phyloP scores from a whole-genome alignment of 1,140 invertebrate genomes.

The Drosophila triauraria region DNA sequence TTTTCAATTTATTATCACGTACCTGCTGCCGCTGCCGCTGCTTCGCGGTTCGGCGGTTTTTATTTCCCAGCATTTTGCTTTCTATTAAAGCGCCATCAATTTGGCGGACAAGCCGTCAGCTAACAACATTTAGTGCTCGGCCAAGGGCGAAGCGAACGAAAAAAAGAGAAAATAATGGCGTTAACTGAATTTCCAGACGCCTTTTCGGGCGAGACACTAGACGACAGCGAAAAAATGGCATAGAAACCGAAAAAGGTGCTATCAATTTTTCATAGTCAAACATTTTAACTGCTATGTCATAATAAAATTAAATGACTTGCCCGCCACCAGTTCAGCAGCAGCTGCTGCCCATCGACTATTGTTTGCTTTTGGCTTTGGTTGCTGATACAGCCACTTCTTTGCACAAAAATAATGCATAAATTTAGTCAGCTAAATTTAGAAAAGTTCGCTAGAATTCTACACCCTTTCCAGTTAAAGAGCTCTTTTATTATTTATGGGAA shows the following conservation, averaged over 20 bases:
- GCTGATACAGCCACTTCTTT: conserved; percentile 8
- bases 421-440: conserved; percentile 1
- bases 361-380: conserved; percentile 32
- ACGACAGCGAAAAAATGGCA: conserved; percentile 7
- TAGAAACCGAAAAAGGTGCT: conserved; percentile 17
- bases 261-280: conserved; percentile 71
- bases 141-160: conserved; percentile 24
- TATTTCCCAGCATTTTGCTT: conserved; percentile 56
- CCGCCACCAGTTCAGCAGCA: conserved; percentile 3
- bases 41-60: conserved; percentile 59
- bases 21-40: conserved; percentile 50
- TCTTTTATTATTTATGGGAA: background rate
- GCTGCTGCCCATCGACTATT: conserved; percentile 21
- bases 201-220: conserved; percentile 22
- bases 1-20: conserved; percentile 79
- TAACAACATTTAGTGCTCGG: conserved; percentile 49
- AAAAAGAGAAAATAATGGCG: conserved; percentile 49
- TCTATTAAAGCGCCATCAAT: conserved; percentile 74
- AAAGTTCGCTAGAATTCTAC: background rate
- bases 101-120: conserved; percentile 48
- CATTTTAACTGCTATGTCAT: conserved; percentile 69
- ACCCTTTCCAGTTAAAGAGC: too few species aligned
- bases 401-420: conserved; percentile 28
- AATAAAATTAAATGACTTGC: conserved; percentile 71
- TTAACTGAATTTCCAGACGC: conserved; percentile 57